These are phyloP conservation scores for Corythornis vintsioides DNA, from an alignment of 2,113 vertebrate species.

Conservation along the genomic window DNA sequence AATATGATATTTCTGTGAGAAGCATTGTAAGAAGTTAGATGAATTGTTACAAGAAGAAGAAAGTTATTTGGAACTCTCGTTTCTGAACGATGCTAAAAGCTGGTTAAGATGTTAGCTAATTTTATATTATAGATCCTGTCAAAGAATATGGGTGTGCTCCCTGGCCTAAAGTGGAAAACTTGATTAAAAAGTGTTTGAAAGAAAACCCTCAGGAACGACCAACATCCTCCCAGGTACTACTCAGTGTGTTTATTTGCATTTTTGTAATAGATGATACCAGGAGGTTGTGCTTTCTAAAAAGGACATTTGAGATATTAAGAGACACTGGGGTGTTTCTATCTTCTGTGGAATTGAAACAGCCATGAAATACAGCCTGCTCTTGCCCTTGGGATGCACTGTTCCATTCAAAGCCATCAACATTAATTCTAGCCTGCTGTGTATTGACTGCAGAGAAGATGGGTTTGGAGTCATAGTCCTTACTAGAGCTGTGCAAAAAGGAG, in stretches of 20 bases:
- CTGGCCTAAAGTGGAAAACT: conserved; percentile 88
- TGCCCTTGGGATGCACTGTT: neutral
- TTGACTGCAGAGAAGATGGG: too few species aligned
- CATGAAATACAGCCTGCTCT: neutral
- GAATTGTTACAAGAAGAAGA: neutral
- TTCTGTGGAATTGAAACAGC: neutral
- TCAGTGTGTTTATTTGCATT: neutral
- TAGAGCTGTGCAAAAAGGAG: neutral
- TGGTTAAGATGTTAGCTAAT: neutral
- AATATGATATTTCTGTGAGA: neutral
- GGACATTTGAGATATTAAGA: neutral
- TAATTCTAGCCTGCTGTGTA: neutral
- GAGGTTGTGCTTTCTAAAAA: neutral
- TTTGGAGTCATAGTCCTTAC: neutral
- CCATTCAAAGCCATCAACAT: neutral
- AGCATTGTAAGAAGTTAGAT: neutral
- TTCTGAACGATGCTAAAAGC: neutral
- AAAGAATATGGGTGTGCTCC: conserved; percentile 88
- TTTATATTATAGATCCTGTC: conserved; percentile 86
- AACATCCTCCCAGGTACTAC: conserved; percentile 88
- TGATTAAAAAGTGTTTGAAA: conserved; percentile 92
- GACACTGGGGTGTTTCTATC: neutral
- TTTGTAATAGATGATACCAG: neutral
- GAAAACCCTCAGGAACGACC: conserved; percentile 91
- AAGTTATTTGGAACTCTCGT: neutral